Conservation (phyloP, 2,113 vertebrate species). For the Malurus cyaneus region DNA sequence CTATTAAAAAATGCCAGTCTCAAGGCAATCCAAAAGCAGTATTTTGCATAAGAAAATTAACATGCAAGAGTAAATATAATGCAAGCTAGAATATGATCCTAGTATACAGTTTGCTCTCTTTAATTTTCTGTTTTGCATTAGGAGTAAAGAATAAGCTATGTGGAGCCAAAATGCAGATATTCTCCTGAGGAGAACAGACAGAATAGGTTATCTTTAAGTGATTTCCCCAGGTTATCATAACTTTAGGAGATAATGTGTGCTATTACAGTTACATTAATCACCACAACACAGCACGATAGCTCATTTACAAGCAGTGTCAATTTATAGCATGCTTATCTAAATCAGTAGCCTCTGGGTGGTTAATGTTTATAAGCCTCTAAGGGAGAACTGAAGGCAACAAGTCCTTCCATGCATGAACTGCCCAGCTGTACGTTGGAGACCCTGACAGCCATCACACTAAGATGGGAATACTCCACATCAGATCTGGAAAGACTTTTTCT, state of each 20-base stretch:
- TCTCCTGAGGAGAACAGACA: not conserved
- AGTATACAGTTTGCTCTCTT: not conserved
- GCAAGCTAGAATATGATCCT: not conserved
- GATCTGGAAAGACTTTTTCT: not conserved
- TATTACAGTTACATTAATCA: slow-evolving; percentile 43
- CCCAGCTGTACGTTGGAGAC: not conserved
- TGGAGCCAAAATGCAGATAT: slow-evolving; percentile 2
- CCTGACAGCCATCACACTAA: not conserved
- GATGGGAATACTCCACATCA: not conserved
- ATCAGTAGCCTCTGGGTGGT: slow-evolving; percentile 47
- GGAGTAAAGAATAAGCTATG: not conserved
- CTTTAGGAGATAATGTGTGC: slow-evolving; percentile 32
- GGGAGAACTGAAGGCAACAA: slow-evolving; percentile 21
- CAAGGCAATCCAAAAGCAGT: not conserved
- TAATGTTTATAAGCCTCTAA: slow-evolving; percentile 25
- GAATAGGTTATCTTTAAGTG: slow-evolving; percentile 26
- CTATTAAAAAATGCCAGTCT: not conserved
- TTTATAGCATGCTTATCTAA: slow-evolving; percentile 35
- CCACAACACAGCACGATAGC: slow-evolving; percentile 22
- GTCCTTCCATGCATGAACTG: slow-evolving; percentile 48
- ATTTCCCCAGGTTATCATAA: slow-evolving; percentile 41
- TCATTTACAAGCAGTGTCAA: slow-evolving; percentile 52
- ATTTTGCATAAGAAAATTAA: not conserved
- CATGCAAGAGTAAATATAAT: not conserved
- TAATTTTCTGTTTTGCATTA: not conserved